These are phyloP conservation scores for Grapholita molesta DNA, from an alignment of 1,140 invertebrate genomes.

Conservation along the genomic window DNA sequence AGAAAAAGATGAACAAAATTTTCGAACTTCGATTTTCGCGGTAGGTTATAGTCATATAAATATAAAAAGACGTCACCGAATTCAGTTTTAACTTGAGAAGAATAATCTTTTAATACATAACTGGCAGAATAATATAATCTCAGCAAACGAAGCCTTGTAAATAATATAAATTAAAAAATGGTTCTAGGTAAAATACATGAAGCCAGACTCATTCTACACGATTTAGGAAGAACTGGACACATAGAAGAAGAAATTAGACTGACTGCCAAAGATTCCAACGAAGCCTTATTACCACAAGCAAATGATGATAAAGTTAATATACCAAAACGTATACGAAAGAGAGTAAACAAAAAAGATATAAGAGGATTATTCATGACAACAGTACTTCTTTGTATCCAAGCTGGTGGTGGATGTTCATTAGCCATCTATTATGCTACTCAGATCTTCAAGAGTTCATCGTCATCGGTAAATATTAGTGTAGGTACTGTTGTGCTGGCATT, in stretches of 20 bases:
- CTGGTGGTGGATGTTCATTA: slow-evolving; percentile 58
- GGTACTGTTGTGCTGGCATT: slow-evolving; percentile 40
- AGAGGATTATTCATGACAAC: slow-evolving; percentile 34
- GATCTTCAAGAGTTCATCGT: slow-evolving; percentile 59
- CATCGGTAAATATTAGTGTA: slow-evolving; percentile 35
- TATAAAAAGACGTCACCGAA: too few relatives aligned
- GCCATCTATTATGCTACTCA: slow-evolving; percentile 76
- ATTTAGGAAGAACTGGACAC: neutral
- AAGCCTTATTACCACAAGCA: neutral
- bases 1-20: too few relatives aligned
- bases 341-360: slow-evolving; percentile 27
- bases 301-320: neutral
- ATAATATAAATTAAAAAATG: neutral
- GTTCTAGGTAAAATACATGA: neutral
- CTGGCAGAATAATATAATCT: too few relatives aligned
- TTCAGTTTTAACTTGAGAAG: too few relatives aligned
- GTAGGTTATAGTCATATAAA: too few relatives aligned
- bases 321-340: neutral
- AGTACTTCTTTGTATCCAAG: slow-evolving; percentile 53
- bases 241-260: neutral
- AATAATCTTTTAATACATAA: too few relatives aligned
- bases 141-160: too few relatives aligned
- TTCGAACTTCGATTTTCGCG: too few relatives aligned
- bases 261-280: neutral
- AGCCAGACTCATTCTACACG: neutral